phyloP scores from a whole-genome alignment of 35 echinoderm and acorn worm genomes.

The Acanthaster planci region DNA sequence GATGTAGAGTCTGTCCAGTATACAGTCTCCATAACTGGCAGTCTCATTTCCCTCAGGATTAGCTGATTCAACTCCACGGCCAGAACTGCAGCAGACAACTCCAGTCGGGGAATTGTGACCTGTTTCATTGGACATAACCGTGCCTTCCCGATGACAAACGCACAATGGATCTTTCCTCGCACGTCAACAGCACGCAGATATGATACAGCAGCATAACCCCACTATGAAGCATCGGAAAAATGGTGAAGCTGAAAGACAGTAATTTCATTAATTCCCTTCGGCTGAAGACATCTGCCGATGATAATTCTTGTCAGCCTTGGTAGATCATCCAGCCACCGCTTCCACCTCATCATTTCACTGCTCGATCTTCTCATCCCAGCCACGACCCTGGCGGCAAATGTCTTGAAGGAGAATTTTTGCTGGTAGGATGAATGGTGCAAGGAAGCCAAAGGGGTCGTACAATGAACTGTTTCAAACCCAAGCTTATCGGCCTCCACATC shows the following conservation, averaged over 20 bases:
- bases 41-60: slow-evolving; percentile 31
- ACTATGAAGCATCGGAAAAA: slow-evolving; percentile 49
- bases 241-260: slow-evolving; percentile 10
- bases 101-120: slow-evolving; percentile 59
- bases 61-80: slow-evolving; percentile 17
- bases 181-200: slow-evolving; percentile 24
- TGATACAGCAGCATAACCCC: slow-evolving; percentile 32
- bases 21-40: background rate
- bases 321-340: slow-evolving; percentile 20
- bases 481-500: slow-evolving; percentile 42
- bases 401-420: slow-evolving; percentile 49
- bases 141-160: slow-evolving; percentile 49
- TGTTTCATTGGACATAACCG: slow-evolving; percentile 38
- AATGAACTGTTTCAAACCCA: slow-evolving; percentile 63
- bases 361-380: slow-evolving; percentile 28
- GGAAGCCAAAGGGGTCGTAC: slow-evolving; percentile 62
- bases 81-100: slow-evolving; percentile 52
- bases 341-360: background rate
- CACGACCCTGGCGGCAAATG: slow-evolving; percentile 31
- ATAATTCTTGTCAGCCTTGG: background rate
- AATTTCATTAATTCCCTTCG: slow-evolving; percentile 3
- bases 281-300: slow-evolving; percentile 50
- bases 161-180: slow-evolving; percentile 35
- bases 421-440: slow-evolving; percentile 40
- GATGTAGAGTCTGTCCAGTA: slow-evolving; percentile 76